Evolutionary conservation across 2,888 invertebrate genomes (phyloP).

Genomic region (Byasa hedistus): DNA sequence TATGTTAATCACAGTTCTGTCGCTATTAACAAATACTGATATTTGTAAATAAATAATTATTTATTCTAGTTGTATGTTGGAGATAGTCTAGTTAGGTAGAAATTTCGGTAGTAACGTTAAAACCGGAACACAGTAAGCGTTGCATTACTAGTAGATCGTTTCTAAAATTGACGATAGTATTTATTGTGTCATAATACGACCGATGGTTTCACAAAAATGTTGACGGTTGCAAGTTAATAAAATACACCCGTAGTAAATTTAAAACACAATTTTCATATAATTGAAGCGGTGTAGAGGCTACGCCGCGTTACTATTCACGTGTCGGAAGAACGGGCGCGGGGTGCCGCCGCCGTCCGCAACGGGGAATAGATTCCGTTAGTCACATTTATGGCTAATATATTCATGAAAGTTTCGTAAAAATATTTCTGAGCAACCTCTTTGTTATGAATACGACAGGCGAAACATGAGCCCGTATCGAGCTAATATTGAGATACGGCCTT

Average conservation of each 20-base stretch:
- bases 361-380: conserved; percentile 74
- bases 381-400: conserved; percentile 80
- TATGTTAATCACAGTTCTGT: too few species aligned
- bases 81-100: too few species aligned
- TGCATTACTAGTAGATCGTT: too few species aligned
- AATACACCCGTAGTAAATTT: conserved; percentile 32
- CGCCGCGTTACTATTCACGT: conserved; percentile 41
- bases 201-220: background rate
- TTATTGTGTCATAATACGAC: too few species aligned
- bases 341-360: conserved; percentile 46
- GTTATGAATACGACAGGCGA: conserved; percentile 56
- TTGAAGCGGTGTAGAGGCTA: conserved; percentile 35
- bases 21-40: too few species aligned
- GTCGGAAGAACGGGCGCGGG: conserved; percentile 37
- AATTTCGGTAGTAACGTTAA: too few species aligned
- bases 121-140: too few species aligned
- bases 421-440: conserved; percentile 66
- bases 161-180: too few species aligned
- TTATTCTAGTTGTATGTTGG: too few species aligned
- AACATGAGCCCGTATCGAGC: conserved; percentile 50
- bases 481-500: conserved; percentile 34
- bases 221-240: background rate
- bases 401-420: conserved; percentile 78
- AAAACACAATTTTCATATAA: conserved; percentile 44
- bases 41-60: too few species aligned